phyloP scores from a whole-genome alignment of 2,113 vertebrate genomes.

The Microcebus tavaratra region DNA sequence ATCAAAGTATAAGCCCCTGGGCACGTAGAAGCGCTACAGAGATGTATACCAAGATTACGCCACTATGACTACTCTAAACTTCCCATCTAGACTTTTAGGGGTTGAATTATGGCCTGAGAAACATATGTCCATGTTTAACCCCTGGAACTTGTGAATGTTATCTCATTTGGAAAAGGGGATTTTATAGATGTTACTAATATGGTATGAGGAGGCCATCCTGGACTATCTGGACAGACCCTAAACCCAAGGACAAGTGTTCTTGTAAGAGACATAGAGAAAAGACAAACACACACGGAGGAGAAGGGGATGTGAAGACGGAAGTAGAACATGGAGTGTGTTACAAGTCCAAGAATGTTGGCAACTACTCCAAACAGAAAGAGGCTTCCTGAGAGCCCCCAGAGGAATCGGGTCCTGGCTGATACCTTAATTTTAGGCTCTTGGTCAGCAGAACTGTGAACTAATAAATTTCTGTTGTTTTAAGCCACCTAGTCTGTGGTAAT shows the following conservation, averaged over 20 bases:
- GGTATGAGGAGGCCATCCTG: not conserved
- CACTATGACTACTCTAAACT: not conserved
- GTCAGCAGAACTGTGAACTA: not conserved
- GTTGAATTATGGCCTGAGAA: not conserved
- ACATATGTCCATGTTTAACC: not conserved
- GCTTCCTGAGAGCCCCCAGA: no score
- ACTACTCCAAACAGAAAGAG: not conserved
- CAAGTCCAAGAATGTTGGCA: no score
- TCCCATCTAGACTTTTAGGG: not conserved
- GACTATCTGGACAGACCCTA: not conserved
- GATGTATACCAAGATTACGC: no score
- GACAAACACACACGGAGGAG: not conserved
- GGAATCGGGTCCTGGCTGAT: not conserved
- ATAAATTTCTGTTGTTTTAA: not conserved
- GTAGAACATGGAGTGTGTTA: fast-evolving
- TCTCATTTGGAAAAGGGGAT: not conserved
- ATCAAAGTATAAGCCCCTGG: not conserved
- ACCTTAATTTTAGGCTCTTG: not conserved
- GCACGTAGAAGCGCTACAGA: not conserved
- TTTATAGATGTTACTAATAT: not conserved
- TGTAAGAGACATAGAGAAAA: not conserved
- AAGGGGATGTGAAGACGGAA: not conserved
- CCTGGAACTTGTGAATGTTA: not conserved
- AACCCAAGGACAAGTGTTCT: not conserved
- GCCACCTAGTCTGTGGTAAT: not conserved